Base-by-base conservation (phyloP, 2,113 vertebrate genomes). In the Setophaga coronata region DNA sequence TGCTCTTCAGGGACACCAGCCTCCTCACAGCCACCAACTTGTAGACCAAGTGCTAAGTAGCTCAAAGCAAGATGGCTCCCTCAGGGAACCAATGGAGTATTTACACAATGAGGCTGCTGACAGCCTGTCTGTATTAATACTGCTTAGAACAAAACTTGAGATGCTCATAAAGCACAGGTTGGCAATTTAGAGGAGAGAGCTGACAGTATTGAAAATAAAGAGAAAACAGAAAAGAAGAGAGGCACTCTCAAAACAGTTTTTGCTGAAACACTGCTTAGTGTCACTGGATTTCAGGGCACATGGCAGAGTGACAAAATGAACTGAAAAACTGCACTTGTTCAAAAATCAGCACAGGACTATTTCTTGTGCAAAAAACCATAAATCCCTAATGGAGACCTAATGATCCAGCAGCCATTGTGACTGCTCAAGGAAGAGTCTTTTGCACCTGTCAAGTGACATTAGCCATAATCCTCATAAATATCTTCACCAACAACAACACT, bases 111-210 rank as follows among this genome's bases (percentile, higher is more conserved):
- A 89, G 79, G 72, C 34, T 80, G 72, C 61, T 58, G 80, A 89
- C 87, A 93, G 78, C 51, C 51, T 93, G 69, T 91, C 91, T 87
- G 82, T 91, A 82, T 94, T 94, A 90, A 96, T 93, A 77, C 57
- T 29, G 79, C 58, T 92, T 95, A 85, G 88, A 96, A 94, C 57
- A 93, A 81, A 92, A 93, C 77, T 50, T 84, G 87, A 93, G 77
- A 87, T 36, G 42, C 47, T 95, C 56, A 72, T 19, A 93, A 69
- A 88, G 76, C 51, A 60, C 69, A 93, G 91, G 93, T 34, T 90
- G 83, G 87, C 89, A 95, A 89, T 88, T 88, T 80, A 94, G 65
- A 90, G 51, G 69, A 54, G 74, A 0, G 23, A 89, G 77, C 43
- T 89, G 83, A 87, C 83, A 73, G 7, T 36, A 56, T 4, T 76